These are phyloP conservation scores for Hypocryptadius cinnamomeus DNA, from an alignment of 2,113 vertebrate genomes.

Conservation along the genomic window DNA sequence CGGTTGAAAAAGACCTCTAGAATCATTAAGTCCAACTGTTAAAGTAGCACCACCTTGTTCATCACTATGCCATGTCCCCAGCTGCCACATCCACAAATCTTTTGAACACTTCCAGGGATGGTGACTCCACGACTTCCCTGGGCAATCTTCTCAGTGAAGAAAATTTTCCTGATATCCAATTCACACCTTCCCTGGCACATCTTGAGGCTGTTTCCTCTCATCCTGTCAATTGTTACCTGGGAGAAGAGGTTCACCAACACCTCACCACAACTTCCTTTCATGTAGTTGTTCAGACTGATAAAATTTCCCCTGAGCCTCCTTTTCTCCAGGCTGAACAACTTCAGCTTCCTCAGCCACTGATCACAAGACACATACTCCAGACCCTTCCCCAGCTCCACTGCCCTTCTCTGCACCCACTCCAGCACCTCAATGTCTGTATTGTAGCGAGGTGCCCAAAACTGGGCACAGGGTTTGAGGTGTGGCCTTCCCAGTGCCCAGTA, in stretches of 20 bases:
- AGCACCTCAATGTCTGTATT: not conserved
- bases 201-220: not conserved
- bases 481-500: accelerated
- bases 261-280: not conserved
- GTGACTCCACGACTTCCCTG: not conserved
- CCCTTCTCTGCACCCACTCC: not conserved
- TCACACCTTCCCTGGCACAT: not conserved
- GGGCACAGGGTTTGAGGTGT: accelerated
- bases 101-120: not conserved
- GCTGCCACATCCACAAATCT: not conserved
- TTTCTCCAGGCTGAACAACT: not conserved
- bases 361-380: not conserved
- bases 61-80: not conserved
- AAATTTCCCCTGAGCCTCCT: not conserved
- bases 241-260: not conserved
- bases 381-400: not conserved
- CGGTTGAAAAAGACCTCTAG: not conserved
- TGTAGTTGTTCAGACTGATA: accelerated
- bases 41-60: not conserved
- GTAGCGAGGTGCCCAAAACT: not conserved
- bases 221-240: not conserved
- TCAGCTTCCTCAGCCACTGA: not conserved
- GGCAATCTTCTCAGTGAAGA: not conserved
- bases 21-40: not conserved
- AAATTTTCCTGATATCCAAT: not conserved